A percentile compares a stretch with the other conserved stretches of the same genome.
phyloP scores from a whole-genome alignment of 2,797 vertebrate species.

The Uromys caudimaculatus region DNA sequence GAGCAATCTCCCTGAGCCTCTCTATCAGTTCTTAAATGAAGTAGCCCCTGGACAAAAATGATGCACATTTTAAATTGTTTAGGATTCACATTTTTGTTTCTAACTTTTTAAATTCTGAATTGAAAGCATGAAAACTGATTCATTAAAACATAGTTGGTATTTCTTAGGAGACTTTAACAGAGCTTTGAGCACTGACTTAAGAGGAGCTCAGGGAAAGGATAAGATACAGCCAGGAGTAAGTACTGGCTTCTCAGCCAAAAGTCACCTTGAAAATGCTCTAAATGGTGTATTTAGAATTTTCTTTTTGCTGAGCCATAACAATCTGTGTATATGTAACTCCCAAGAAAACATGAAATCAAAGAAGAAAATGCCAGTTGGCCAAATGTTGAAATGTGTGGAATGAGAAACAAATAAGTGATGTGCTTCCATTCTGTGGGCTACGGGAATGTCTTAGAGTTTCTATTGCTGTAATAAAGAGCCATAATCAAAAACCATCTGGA shows the following conservation, averaged over 20 bases:
- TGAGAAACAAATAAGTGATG: conserved; percentile 29
- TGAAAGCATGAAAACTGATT: neutral
- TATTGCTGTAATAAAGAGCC: neutral
- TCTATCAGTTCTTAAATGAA: neutral
- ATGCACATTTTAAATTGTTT: neutral
- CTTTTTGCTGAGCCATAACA: neutral
- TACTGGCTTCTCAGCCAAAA: neutral
- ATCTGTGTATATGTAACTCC: neutral
- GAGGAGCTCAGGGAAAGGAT: neutral
- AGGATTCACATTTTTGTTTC: neutral
- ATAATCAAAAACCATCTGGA: neutral
- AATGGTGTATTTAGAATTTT: neutral
- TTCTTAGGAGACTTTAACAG: neutral
- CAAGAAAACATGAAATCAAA: conserved; percentile 36
- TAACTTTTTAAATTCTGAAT: neutral
- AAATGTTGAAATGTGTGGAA: conserved; percentile 38
- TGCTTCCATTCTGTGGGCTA: neutral
- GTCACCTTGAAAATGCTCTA: neutral
- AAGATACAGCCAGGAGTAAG: neutral
- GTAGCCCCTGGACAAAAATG: neutral
- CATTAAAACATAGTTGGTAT: neutral
- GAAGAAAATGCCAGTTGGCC: neutral
- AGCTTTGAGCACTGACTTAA: neutral
- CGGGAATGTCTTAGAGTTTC: neutral
- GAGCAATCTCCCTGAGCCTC: neutral